Conservation (phyloP, 2,888 invertebrate species). For the Oligia latruncula region DNA sequence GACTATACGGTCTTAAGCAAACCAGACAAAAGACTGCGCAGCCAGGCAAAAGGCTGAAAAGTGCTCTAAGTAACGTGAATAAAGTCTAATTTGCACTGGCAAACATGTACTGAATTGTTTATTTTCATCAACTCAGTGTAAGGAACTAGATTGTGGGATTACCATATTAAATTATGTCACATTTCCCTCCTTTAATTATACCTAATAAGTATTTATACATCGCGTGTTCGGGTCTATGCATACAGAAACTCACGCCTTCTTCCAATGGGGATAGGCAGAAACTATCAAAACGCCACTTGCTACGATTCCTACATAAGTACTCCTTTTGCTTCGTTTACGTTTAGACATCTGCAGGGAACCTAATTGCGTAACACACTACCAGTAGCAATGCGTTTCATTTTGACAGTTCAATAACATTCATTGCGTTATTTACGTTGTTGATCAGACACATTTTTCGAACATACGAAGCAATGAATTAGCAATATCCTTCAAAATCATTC, state of each 20-base stretch:
- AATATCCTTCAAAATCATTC: too few relatives aligned
- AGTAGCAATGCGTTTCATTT: too few relatives aligned
- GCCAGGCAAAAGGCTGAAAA: neutral
- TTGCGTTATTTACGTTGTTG: too few relatives aligned
- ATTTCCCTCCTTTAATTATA: slow-evolving; percentile 19
- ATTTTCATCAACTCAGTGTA: slow-evolving; percentile 25
- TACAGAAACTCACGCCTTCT: neutral
- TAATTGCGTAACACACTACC: too few relatives aligned
- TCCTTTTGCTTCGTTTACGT: neutral
- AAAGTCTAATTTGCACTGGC: slow-evolving; percentile 7
- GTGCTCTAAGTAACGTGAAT: neutral
- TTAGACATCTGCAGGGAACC: neutral
- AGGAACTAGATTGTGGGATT: slow-evolving; percentile 21
- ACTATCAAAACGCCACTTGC: neutral
- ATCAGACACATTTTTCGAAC: too few relatives aligned
- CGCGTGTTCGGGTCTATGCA: neutral
- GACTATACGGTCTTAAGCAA: neutral
- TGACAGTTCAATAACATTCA: too few relatives aligned
- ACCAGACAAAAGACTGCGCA: neutral
- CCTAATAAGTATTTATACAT: neutral
- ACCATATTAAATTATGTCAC: slow-evolving; percentile 33
- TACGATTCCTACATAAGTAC: neutral
- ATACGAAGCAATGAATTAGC: too few relatives aligned
- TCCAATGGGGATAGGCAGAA: neutral
- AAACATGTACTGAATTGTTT: slow-evolving; percentile 14